phyloP scores from a whole-genome alignment of 1,140 invertebrate species.

The Leptinotarsa lineolata region DNA sequence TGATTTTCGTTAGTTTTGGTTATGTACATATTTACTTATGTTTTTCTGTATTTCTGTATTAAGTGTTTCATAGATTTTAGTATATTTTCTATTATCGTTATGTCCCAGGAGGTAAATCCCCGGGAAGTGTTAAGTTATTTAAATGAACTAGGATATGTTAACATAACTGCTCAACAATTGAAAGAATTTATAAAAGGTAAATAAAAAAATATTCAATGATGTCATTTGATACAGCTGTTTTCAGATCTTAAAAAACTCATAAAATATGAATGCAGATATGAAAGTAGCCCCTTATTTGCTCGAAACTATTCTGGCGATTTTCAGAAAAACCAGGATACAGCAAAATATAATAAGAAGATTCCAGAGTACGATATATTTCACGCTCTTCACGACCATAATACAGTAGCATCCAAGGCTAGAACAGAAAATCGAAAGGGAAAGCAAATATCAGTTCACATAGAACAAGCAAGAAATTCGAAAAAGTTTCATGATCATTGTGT shows the following conservation, averaged over 20 bases:
- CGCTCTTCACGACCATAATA: slow-evolving; percentile 32
- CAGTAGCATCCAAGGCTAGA: slow-evolving; percentile 26
- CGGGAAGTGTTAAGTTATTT: slow-evolving; percentile 58
- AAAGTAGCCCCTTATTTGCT: too few relatives aligned
- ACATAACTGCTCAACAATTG: slow-evolving; percentile 59
- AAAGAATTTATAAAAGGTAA: slow-evolving; percentile 61
- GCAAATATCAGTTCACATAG: slow-evolving; percentile 37
- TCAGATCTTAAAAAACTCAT: slow-evolving; percentile 64
- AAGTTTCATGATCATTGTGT: slow-evolving; percentile 36
- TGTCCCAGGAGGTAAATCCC: slow-evolving; percentile 55
- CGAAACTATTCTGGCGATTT: too few relatives aligned
- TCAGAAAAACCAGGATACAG: not conserved
- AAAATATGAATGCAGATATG: slow-evolving; percentile 57
- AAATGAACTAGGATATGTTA: slow-evolving; percentile 60
- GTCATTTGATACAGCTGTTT: slow-evolving; percentile 35
- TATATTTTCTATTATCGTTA: slow-evolving; percentile 19
- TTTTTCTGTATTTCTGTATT: too few relatives aligned
- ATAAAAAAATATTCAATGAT: slow-evolving; percentile 4
- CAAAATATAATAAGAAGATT: not conserved
- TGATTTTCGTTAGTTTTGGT: too few relatives aligned
- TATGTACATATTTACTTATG: too few relatives aligned
- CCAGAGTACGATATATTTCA: slow-evolving; percentile 32
- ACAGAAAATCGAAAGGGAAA: slow-evolving; percentile 10
- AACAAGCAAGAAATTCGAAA: slow-evolving; percentile 22
- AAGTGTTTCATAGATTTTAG: too few relatives aligned